Conservation (phyloP, 1,140 invertebrate species). For the Palaemon carinicauda region DNA sequence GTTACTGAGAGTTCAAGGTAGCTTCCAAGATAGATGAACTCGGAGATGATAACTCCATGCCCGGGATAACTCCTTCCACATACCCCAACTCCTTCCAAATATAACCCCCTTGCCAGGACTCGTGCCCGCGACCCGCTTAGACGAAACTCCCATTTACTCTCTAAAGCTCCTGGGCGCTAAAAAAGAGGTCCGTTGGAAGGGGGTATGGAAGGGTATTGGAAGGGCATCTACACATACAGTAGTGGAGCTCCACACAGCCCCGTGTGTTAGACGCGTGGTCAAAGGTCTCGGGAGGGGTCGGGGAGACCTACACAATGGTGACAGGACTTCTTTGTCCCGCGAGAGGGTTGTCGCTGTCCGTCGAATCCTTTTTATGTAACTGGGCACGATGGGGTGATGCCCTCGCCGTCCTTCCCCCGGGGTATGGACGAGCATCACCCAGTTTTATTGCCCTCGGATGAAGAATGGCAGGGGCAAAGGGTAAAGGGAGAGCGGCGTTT, state of each 20-base stretch:
- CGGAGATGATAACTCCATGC: no score
- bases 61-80: background rate
- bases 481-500: no score
- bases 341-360: constrained; percentile 13
- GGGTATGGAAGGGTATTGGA: background rate
- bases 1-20: background rate
- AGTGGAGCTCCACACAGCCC: background rate
- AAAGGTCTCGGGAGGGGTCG: background rate
- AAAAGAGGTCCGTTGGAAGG: constrained; percentile 42
- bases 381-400: background rate
- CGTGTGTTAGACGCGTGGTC: constrained; percentile 51
- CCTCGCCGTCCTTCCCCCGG: background rate
- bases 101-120: background rate
- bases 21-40: background rate
- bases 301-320: constrained; percentile 23
- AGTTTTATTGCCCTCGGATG: background rate
- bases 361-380: background rate
- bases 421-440: background rate
- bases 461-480: no score
- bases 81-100: background rate
- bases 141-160: constrained; percentile 8
- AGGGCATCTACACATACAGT: background rate
- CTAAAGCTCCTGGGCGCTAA: constrained; percentile 29
- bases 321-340: constrained; percentile 16
- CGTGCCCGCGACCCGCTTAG: constrained; percentile 44